Base-by-base conservation (phyloP, 2,888 invertebrate species). In the Creontiades dilutus region DNA sequence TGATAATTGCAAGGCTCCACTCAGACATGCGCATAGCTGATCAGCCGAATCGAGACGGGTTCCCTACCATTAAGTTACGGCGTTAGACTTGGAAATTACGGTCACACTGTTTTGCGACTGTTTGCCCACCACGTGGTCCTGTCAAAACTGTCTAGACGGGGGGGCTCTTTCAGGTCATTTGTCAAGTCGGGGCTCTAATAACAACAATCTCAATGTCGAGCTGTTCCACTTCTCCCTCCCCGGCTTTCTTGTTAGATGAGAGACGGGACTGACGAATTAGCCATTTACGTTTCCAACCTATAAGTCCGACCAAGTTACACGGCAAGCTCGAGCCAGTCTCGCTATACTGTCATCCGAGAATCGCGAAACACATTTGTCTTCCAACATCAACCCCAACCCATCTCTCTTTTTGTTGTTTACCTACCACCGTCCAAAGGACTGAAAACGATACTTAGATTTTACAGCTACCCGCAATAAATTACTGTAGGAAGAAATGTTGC, bases 1-100 rank as follows among this genome's bases (percentile, higher is more conserved):
- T 89, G 90, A 86, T 90, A 90, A 90, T 90, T 90, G 89, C 75
- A 82, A 86, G 89, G 82, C 37, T 75, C 89, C 76, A 81, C 90
- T 90, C 90, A 90, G 90, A 90, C 90, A 90, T 90, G 90, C 90
- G 89, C 90, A 90, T 90, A 90, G 89, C 90, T 90, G 90, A 90
- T 90, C 89, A 52, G 68, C 89, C 86, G 89, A 90, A 89, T 86
- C 84, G 81, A 87, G 89, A 86, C 85, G 86, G 57, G 86, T 27
- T 61, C 90, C 75, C 46, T 28, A 7, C 87, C 76, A 90, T 90
- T 90, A 81, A 87, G 88, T 88, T 88, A 76, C 89, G 68, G 82
- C 47, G 82, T 90, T 90, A 89, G 90, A 90, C 90, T 90, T 90
- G 89, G 90, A 90, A 90, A 90, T 90, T 55, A 57, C 78, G 84